A percentile compares a stretch with the other conserved stretches of the same genome.
Conservation (phyloP, 2,113 vertebrate genomes). For the Grammomys dolichurus region DNA sequence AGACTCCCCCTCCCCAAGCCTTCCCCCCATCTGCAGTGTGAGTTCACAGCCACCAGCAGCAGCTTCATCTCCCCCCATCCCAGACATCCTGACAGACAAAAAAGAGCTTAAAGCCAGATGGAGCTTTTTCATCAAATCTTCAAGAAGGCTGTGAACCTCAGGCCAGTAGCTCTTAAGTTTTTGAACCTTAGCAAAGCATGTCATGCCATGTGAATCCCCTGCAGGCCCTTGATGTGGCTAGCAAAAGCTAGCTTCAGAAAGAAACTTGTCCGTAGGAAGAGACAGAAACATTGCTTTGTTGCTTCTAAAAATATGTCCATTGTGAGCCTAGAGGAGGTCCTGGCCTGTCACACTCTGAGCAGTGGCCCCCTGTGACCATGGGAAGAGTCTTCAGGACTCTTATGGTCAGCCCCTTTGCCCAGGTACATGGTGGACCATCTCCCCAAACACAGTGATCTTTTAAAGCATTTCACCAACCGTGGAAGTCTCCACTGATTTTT, state of each 20-base stretch:
- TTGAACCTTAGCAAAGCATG: background rate
- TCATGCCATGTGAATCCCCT: background rate
- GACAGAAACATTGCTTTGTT: background rate
- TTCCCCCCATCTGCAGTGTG: rapidly evolving
- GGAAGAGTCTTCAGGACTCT: background rate
- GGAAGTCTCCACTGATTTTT: background rate
- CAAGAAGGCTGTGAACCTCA: background rate
- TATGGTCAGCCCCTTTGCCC: background rate
- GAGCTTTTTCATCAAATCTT: background rate
- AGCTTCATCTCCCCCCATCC: background rate
- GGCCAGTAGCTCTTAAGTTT: background rate
- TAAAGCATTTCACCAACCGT: background rate
- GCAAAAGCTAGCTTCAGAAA: background rate
- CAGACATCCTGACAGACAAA: background rate
- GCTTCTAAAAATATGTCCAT: background rate
- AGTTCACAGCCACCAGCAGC: background rate
- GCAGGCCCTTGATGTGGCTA: background rate
- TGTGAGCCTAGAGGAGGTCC: background rate
- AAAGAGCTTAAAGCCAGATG: background rate
- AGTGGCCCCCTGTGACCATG: background rate
- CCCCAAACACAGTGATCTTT: background rate
- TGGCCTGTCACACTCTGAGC: background rate
- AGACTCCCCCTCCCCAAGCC: background rate
- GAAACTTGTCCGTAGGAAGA: background rate
- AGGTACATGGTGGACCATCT: background rate